Evolutionary conservation across 2,888 invertebrate genomes (phyloP).

Genomic region (Dasysyrphus albostriatus): DNA sequence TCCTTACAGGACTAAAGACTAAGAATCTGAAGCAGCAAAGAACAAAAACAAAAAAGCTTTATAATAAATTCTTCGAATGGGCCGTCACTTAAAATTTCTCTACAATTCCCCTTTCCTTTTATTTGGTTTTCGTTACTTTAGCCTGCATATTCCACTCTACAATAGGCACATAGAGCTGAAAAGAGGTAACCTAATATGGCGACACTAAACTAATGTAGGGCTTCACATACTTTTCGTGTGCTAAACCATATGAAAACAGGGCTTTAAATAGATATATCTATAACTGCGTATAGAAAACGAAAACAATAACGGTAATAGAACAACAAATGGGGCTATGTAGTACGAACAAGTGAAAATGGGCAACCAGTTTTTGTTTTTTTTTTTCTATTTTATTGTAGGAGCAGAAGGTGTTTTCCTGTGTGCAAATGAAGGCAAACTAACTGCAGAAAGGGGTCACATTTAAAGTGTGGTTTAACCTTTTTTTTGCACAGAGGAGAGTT

Average conservation of each 20-base stretch:
- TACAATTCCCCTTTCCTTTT: too few relatives aligned
- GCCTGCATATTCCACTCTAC: constrained; percentile 13
- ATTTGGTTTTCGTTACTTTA: background rate
- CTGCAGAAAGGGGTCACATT: constrained; percentile 71
- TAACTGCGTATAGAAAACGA: constrained; percentile 13
- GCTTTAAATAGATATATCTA: background rate
- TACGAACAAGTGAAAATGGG: constrained; percentile 10
- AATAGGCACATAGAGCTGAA: constrained; percentile 46
- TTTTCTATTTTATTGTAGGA: background rate
- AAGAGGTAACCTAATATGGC: constrained; percentile 73
- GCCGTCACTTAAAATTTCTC: constrained; percentile 47
- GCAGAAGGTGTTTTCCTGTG: constrained; percentile 24
- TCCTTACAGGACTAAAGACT: constrained; percentile 44
- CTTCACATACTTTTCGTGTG: constrained; percentile 69
- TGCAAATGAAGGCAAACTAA: constrained; percentile 60
- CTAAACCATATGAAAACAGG: constrained; percentile 47
- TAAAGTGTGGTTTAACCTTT: constrained; percentile 75
- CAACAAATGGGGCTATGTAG: constrained; percentile 14
- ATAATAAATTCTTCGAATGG: constrained; percentile 67
- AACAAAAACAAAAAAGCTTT: constrained; percentile 53
- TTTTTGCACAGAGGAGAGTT: constrained; percentile 27
- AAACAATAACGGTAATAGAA: constrained; percentile 33
- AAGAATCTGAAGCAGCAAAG: constrained; percentile 39
- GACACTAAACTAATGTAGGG: constrained; percentile 73
- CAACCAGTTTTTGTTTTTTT: background rate